Base-by-base conservation (phyloP, 1,140 invertebrate genomes). In the Dreissena rostriformis region DNA sequence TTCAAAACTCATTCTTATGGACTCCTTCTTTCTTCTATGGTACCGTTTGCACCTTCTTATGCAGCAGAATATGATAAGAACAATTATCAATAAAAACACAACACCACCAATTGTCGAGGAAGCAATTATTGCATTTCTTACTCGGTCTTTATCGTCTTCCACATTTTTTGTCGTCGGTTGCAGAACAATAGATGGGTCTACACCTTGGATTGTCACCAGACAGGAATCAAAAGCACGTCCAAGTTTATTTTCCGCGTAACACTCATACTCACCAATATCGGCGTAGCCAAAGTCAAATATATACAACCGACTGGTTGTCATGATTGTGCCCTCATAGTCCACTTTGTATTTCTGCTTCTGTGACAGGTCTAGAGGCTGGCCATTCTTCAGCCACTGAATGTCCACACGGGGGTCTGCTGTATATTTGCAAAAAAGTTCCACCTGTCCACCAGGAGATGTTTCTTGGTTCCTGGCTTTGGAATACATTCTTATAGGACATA, bases 231-330 rank as follows among this genome's bases (percentile, higher is more conserved):
- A 86, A 22, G 68, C 86, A 1, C n/a, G 28, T 0, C 91, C 91
- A 7, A 86, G 81, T 52, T 83, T 86, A 57, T 92, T 92, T 67
- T 90, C 81, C 11, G 90, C 90, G 24, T 86, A 73, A 73, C 91
- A 91, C 55, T 86, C 75, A 72, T 92, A 92, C 28, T 82, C 63
- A 12, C 81, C 88, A 52, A 88, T 88, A 74, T 91, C 90, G 5
- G 84, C 72, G n/a, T 86, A 79, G 19, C 85, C 55, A 65, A 90
- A 90, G 63, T 88, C 77, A 22, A 83, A 78, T n/a, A 91, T 85
- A 72, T 82, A 14, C 17, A 91, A 70, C 17, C 74, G 68, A 52
- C 75, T 86, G 8, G 67, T 83, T 29, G 63, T 76, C 68, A 77
- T 74, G 15, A 55, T 65, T 26, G 10, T 39, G 17, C 82, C 74